Base-by-base conservation (phyloP, 2,797 vertebrate genomes). In the Macropus fuliginosus region DNA sequence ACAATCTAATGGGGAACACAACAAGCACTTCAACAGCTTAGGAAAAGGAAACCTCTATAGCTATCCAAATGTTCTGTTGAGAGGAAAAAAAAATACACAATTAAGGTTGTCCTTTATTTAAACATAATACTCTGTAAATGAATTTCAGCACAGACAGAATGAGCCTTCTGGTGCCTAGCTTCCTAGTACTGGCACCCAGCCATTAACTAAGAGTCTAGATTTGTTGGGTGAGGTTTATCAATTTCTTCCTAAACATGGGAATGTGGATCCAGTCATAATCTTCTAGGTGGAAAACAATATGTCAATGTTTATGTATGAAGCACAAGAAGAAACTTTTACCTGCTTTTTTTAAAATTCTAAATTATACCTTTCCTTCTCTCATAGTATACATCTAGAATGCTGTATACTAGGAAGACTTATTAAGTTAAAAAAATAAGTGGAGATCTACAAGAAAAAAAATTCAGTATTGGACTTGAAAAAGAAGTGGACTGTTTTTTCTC, bases 191-290 rank as follows among this genome's bases (percentile, higher is more conserved):
- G 94, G 93, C 95, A 89, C 31, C 57, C 11, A 92, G 66, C 92
- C 96, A 98, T 54, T 87, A 10, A 81, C 34, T 95, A 96, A 96
- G 92, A 93, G 14, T 96, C 92, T 34, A 93, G 95, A 55, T 95
- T 89, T 95, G 81, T 93, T 94, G 87, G 95, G 10, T 91, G 34
- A 89, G 29, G 93, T 92, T 96, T 40, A 91, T 91, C 90, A 96
- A 0, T 59, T 96, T 56, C 94, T 92, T 94, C 54, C 93, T 66
- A 96, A 95, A 93, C 93, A 95, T 95, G 93, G 92, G 93, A 92
- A 98, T 94, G 9, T 90, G 91, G 59, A 54, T 59, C 6, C 90
- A 94, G 90, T 90, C 91, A 92, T 95, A 95, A 24, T 56, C 89
- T 54, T 97, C 94, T 46, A 96, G 1, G 66, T 59, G 91, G 94